phyloP scores from a whole-genome alignment of 2,888 invertebrate species.

The Troglohyphantes excavatus region DNA sequence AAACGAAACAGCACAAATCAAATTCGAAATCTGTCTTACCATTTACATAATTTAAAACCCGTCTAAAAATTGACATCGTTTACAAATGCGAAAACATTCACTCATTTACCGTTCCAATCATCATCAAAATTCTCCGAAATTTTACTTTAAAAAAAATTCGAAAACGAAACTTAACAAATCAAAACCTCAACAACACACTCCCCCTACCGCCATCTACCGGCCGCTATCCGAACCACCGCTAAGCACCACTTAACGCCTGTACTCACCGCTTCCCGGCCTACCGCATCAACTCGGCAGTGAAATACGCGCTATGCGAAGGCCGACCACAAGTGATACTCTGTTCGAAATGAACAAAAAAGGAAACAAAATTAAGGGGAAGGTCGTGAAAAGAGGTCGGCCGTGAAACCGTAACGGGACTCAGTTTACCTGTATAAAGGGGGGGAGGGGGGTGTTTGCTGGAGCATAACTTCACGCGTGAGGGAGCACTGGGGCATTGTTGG shows the following conservation, averaged over 20 bases:
- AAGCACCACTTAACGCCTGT: conserved; percentile 16
- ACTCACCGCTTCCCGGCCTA: conserved; percentile 14
- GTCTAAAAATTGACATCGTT: too few species aligned
- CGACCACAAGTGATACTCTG: not conserved
- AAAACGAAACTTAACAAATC: too few species aligned
- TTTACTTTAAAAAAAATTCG: too few species aligned
- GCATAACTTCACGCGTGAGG: conserved; percentile 35
- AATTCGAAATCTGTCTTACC: too few species aligned
- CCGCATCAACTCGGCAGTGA: conserved; percentile 18
- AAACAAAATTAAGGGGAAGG: conserved; percentile 15
- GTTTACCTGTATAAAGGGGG: not conserved
- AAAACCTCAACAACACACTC: not conserved
- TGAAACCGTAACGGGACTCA: conserved; percentile 50
- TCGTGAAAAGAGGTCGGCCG: conserved; percentile 49
- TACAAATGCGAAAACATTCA: too few species aligned
- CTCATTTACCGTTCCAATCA: too few species aligned
- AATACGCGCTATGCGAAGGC: conserved; percentile 23
- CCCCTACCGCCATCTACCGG: conserved; percentile 39
- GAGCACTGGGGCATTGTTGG: conserved; percentile 24
- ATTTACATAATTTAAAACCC: too few species aligned
- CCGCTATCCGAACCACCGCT: not conserved
- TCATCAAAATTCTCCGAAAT: too few species aligned
- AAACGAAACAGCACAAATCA: too few species aligned
- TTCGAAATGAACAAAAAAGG: conserved; percentile 3
- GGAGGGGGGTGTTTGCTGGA: not conserved